Percentiles rank a stretch among this genome's conserved stretches.
Conservation (phyloP, 2,888 invertebrate genomes). For the Phragmatobia fuliginosa region DNA sequence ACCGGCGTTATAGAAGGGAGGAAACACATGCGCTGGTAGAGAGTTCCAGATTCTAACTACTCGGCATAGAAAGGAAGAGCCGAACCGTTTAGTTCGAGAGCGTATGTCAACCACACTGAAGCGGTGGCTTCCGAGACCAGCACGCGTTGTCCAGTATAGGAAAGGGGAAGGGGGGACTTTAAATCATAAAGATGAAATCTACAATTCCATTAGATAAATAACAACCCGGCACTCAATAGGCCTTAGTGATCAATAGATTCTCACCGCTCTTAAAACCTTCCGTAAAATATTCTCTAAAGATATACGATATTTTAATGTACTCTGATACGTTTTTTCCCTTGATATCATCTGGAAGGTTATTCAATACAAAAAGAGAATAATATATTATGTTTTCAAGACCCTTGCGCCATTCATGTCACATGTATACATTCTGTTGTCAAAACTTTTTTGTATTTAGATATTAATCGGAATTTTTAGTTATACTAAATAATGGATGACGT, state of each 20-base stretch:
- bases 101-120: too few relatives aligned
- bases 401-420: background rate
- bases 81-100: too few relatives aligned
- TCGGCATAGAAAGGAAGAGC: too few relatives aligned
- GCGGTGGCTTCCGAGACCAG: too few relatives aligned
- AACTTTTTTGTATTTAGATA: background rate
- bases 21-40: too few relatives aligned
- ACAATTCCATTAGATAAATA: background rate
- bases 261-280: background rate
- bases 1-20: too few relatives aligned
- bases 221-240: background rate
- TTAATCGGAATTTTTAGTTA: background rate
- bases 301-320: conserved; percentile 1
- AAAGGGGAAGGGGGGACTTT: too few relatives aligned
- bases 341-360: conserved; percentile 12
- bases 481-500: background rate
- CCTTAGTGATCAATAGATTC: background rate
- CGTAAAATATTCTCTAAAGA: conserved; percentile 15
- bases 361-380: conserved; percentile 8
- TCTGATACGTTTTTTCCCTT: background rate
- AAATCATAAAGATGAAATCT: background rate
- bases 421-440: background rate
- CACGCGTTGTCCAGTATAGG: too few relatives aligned
- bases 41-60: too few relatives aligned
- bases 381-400: background rate